These are phyloP conservation scores for Entomobrya proxima DNA, from an alignment of 2,888 invertebrate species.

Conservation along the genomic window DNA sequence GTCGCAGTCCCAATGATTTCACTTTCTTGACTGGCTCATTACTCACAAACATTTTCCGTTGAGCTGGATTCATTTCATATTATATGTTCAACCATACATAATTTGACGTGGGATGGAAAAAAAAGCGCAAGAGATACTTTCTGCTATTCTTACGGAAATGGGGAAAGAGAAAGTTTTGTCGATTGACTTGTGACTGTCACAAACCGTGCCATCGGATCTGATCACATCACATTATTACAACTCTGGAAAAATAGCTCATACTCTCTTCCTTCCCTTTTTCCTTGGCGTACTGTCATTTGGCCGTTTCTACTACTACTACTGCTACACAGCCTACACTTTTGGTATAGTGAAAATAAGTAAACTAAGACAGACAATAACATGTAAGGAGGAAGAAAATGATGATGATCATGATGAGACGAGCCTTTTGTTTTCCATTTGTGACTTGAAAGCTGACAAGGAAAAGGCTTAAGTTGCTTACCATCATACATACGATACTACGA, in stretches of 20 bases:
- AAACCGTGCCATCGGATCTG: slow-evolving; percentile 65
- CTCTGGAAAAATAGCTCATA: not conserved
- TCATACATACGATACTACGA: not conserved
- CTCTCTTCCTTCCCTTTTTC: not conserved
- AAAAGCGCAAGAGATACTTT: not conserved
- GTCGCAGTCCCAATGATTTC: not conserved
- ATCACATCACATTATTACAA: slow-evolving; percentile 56
- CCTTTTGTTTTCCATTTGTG: slow-evolving; percentile 63
- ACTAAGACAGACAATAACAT: slow-evolving; percentile 42
- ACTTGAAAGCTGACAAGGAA: slow-evolving; percentile 63
- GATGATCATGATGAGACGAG: slow-evolving; percentile 46
- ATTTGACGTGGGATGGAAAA: not conserved
- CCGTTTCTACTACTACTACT: not conserved
- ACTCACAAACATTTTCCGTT: not conserved
- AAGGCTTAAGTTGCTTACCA: slow-evolving; percentile 35
- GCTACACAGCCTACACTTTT: no score
- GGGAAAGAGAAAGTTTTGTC: slow-evolving; percentile 57
- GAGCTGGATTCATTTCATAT: not conserved
- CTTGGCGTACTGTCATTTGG: not conserved
- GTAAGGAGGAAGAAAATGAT: no score
- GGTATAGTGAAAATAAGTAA: slow-evolving; percentile 11
- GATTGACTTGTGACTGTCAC: slow-evolving; percentile 68
- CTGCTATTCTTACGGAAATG: not conserved
- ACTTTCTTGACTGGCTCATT: not conserved
- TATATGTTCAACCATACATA: not conserved